Evolutionary conservation across 2,888 invertebrate genomes (phyloP), one percentile per base, ranked within the genome.

Genomic region (Fragum fragum): DNA sequence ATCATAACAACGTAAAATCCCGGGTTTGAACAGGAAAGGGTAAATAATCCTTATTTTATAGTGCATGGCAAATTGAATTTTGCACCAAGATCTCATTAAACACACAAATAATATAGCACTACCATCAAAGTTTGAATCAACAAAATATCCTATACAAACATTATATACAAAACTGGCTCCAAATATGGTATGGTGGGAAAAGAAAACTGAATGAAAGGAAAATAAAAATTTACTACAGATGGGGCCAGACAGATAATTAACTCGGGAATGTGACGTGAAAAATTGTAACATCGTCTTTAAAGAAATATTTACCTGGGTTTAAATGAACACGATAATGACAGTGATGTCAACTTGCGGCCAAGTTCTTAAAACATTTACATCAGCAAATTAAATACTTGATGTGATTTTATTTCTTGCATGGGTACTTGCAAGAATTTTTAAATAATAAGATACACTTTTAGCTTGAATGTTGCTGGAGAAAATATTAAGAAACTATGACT

Each of bases 221-320:
- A 42, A 42, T 66, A 42, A 42, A 66, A 66, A 23, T 42, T 42
- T 66, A 66, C 23, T 39, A 42, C 32, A 66, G 26, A 5, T 23
- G 42, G 42, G 42, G 21, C 61, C 42, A 39, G 66, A 66, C 66
- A 66, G n/a, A 23, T 66, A 18, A 66, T 66, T 66, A 42, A 66
- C 66, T 66, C 6, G 66, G 42, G 66, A 66, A 66, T 66, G 66
- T 66, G 66, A 66, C 42, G 42, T 66, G 66, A 66, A 66, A 66
- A 42, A 66, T 66, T 66, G 66, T 66, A 66, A 66, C 66, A 66
- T 66, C 36, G 66, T 21, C 66, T 36, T 42, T 66, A n/a, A 66
- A 32, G 36, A 63, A 32, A 66, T n/a, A 21, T 66, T 66, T 66
- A 42, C 66, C 42, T 16, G n/a, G 14, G 63, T 63, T 36, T 11